Percentiles rank a stretch among this genome's conserved stretches.
phyloP scores from a whole-genome alignment of 2,888 invertebrate species.

The Caenorhabditis sp. region DNA sequence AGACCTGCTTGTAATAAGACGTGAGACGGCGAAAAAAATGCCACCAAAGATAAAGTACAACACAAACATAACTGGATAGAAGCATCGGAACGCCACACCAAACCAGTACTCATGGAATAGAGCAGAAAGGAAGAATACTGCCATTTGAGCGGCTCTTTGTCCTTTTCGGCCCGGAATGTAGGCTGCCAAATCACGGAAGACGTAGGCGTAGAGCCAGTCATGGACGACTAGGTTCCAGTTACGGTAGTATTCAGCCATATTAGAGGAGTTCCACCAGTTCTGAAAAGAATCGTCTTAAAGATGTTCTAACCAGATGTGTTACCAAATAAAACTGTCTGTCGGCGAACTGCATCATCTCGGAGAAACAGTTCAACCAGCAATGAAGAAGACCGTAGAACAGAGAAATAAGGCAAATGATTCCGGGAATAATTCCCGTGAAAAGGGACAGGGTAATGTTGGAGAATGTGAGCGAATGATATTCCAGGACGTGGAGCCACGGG shows the following conservation, averaged over 20 bases:
- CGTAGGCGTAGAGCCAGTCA: constrained; percentile 92
- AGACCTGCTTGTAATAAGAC: constrained; percentile 80
- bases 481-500: constrained; percentile 82
- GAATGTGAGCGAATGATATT: constrained; percentile 48
- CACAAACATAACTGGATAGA: constrained; percentile 89
- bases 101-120: constrained; percentile 91
- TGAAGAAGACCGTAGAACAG: constrained; percentile 92
- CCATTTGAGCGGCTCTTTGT: constrained; percentile 82
- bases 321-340: constrained; percentile 87
- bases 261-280: constrained; percentile 94
- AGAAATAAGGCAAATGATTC: constrained; percentile 83
- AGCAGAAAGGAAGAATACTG: constrained; percentile 88
- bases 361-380: constrained; percentile 91
- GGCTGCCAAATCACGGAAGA: constrained; percentile 79
- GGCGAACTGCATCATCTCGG: constrained; percentile 90
- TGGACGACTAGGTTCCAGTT: constrained; percentile 96
- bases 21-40: constrained; percentile 81
- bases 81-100: constrained; percentile 87
- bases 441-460: constrained; percentile 61
- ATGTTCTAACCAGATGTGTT: neutral
- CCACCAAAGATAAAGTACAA: constrained; percentile 86
- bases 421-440: constrained; percentile 83
- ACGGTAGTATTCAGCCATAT: constrained; percentile 89
- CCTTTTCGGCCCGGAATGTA: constrained; percentile 68
- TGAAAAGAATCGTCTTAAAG: constrained; percentile 81